Percentiles rank a stretch among this genome's conserved stretches.
Evolutionary conservation across 2,113 vertebrate species (phyloP).

Genomic region (Ctenomys sociabilis): DNA sequence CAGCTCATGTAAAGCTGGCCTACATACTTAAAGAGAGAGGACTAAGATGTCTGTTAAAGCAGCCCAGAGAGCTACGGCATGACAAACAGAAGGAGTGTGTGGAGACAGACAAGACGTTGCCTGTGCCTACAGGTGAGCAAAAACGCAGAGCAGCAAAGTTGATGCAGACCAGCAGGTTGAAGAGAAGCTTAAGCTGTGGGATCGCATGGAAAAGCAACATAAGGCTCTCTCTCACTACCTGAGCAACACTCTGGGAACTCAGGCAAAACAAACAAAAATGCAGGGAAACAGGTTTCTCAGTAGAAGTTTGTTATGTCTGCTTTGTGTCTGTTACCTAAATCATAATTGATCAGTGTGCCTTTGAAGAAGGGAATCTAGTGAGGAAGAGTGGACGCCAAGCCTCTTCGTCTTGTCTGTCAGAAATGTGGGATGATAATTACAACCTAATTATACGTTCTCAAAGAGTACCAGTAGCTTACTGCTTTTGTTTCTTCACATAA

Average conservation of each 20-base stretch:
- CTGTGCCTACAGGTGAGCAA: neutral
- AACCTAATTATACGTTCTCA: neutral
- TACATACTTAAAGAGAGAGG: neutral
- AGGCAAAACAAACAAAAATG: neutral
- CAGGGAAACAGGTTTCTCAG: neutral
- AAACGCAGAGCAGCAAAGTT: neutral
- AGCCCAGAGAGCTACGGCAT: neutral
- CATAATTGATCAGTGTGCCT: neutral
- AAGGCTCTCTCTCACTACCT: neutral
- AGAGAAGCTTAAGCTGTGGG: neutral
- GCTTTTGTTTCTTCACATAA: neutral
- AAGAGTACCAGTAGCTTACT: neutral
- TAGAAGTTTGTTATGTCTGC: neutral
- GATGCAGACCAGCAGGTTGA: accelerated
- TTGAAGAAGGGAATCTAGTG: neutral
- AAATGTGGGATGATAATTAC: neutral
- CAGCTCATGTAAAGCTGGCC: neutral
- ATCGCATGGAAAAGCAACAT: neutral
- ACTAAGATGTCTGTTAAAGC: neutral
- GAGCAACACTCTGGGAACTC: neutral
- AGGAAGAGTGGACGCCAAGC: neutral
- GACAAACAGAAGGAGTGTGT: neutral
- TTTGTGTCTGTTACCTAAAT: neutral
- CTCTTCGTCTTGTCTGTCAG: neutral
- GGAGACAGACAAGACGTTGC: neutral